These are phyloP conservation scores for Chironomus riparius DNA, from an alignment of 2,888 invertebrate species.

Conservation along the genomic window DNA sequence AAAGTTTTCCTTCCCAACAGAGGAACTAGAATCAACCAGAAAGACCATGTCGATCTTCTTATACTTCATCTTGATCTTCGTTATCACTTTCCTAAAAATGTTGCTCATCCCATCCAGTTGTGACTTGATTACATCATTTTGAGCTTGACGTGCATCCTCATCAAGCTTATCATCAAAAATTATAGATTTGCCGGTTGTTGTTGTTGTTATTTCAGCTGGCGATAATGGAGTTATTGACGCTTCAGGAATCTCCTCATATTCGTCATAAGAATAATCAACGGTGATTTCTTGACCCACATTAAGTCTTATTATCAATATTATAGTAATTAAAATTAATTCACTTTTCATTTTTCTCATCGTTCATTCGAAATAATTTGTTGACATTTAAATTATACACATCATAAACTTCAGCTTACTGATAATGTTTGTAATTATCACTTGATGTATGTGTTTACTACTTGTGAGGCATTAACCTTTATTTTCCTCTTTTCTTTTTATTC, in stretches of 20 bases:
- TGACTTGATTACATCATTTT: constrained; percentile 42
- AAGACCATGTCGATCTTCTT: constrained; percentile 53
- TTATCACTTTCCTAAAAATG: constrained; percentile 48
- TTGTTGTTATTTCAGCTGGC: not conserved
- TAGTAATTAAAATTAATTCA: constrained; percentile 9
- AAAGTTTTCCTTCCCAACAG: constrained; percentile 57
- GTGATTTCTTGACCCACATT: not conserved
- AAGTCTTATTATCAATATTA: constrained; percentile 1
- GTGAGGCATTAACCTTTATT: not conserved
- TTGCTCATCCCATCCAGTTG: constrained; percentile 49
- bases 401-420: not conserved
- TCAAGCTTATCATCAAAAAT: not conserved
- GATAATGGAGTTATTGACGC: not conserved
- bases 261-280: constrained; percentile 11
- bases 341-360: not conserved
- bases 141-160: constrained; percentile 30
- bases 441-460: not conserved
- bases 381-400: not conserved
- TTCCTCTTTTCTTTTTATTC: too few relatives aligned
- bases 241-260: constrained; percentile 18
- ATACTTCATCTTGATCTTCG: constrained; percentile 41
- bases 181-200: not conserved
- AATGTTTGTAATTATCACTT: not conserved
- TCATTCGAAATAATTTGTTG: too few relatives aligned
- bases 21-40: constrained; percentile 59